A percentile compares a stretch with the other conserved stretches of the same genome.
These are phyloP conservation scores for Halocynthia roretzi DNA, from an alignment of 23 tunicate species.

Conservation along the genomic window DNA sequence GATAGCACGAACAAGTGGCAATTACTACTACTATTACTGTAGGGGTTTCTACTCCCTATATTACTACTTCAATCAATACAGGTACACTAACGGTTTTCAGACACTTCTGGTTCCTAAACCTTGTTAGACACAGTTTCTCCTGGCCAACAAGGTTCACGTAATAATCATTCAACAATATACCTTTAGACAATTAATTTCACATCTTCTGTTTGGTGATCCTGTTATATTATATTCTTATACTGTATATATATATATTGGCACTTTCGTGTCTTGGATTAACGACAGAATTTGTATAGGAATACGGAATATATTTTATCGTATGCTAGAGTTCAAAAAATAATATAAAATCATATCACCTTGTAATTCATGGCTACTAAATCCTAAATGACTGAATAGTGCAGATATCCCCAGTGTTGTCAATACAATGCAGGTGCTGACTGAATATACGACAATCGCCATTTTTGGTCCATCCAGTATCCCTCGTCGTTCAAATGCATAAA, in stretches of 20 bases:
- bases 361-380: slow-evolving; percentile 2
- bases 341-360: not conserved
- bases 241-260: too few relatives aligned
- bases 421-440: slow-evolving; percentile 18
- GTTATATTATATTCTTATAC: too few relatives aligned
- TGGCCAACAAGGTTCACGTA: not conserved
- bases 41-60: too few relatives aligned
- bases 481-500: slow-evolving; percentile 8
- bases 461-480: slow-evolving; percentile 1
- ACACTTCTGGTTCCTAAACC: not conserved
- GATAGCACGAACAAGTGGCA: not conserved
- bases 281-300: too few relatives aligned
- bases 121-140: not conserved
- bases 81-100: too few relatives aligned
- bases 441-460: slow-evolving; percentile 18
- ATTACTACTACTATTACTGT: not conserved
- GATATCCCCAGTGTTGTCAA: slow-evolving; percentile 16
- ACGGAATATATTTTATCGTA: not conserved
- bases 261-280: too few relatives aligned
- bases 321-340: not conserved
- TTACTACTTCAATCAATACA: too few relatives aligned
- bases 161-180: too few relatives aligned
- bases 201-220: too few relatives aligned
- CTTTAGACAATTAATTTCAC: too few relatives aligned
- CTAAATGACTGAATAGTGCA: not conserved